phyloP scores from a whole-genome alignment of 2,113 vertebrate genomes.

The Phasianus colchicus region DNA sequence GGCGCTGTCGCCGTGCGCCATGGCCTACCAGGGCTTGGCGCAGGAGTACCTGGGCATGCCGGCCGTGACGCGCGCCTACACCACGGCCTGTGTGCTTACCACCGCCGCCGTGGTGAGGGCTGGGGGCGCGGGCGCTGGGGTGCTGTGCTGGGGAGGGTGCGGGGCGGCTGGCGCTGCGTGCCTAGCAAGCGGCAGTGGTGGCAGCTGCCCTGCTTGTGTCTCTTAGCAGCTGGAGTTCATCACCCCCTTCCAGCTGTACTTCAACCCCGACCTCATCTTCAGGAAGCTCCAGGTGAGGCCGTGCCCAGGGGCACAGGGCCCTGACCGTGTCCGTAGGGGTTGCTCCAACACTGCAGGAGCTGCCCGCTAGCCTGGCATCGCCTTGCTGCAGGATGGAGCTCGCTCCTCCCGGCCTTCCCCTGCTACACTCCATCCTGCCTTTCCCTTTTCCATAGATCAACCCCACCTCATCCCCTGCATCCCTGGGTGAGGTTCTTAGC shows the following conservation, averaged over 20 bases:
- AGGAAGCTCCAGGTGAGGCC: constrained; percentile 84
- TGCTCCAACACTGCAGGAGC: neutral
- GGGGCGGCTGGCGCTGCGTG: neutral
- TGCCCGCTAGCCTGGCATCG: no score
- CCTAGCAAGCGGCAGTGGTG: neutral
- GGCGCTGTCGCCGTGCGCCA: neutral
- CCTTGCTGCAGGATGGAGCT: no score
- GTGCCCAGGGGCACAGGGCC: neutral
- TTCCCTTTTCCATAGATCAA: no score
- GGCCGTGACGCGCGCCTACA: constrained; percentile 75
- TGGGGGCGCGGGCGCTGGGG: neutral
- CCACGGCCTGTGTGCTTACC: constrained; percentile 77
- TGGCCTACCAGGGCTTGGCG: constrained; percentile 77
- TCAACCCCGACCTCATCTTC: constrained; percentile 89
- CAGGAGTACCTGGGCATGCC: constrained; percentile 75
- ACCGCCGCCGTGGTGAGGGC: constrained; percentile 38
- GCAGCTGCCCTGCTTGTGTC: neutral
- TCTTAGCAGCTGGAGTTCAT: constrained; percentile 87
- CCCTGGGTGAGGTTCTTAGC: neutral
- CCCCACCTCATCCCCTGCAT: no score
- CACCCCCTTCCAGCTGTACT: constrained; percentile 89
- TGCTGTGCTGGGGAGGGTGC: neutral
- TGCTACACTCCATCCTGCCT: no score
- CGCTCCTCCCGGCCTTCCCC: no score
- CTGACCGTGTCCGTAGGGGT: no score